phyloP scores from a whole-genome alignment of 30 jellyfish, hydroid and myxozoan genomes.

The Morbakka virulenta region DNA sequence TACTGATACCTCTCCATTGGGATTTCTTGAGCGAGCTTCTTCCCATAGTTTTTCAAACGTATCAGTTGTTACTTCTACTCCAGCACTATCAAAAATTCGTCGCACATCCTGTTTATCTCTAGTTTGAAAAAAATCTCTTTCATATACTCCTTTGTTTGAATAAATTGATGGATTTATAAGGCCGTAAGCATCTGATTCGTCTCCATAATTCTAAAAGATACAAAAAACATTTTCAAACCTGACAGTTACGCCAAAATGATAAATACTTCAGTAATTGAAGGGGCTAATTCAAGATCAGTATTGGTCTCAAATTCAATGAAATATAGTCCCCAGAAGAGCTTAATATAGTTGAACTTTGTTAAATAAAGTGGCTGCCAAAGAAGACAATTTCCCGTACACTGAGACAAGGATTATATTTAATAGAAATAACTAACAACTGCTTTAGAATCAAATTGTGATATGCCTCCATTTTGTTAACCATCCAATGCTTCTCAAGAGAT shows the following conservation, averaged over 20 bases:
- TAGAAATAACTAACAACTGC: no score
- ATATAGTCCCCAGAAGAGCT: no score
- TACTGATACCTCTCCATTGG: conserved; percentile 91
- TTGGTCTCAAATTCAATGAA: no score
- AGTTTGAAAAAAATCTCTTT: conserved; percentile 71
- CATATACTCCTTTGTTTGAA: conserved; percentile 84
- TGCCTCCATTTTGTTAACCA: no score
- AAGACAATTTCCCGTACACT: no score
- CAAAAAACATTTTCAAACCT: no score
- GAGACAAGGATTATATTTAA: no score
- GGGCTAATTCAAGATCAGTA: no score
- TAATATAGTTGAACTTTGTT: no score
- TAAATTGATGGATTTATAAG: conserved; percentile 83
- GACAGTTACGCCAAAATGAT: not conserved
- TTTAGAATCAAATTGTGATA: no score
- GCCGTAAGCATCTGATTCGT: conserved; percentile 85
- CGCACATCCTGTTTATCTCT: conserved; percentile 71
- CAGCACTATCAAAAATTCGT: conserved; percentile 77
- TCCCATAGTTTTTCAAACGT: conserved; percentile 80
- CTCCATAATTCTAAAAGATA: conserved; percentile 85
- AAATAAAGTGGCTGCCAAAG: no score
- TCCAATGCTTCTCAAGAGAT: no score
- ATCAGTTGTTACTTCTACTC: conserved; percentile 87
- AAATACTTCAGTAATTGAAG: not conserved
- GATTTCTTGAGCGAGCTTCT: conserved; percentile 41